Evolutionary conservation across 1,140 invertebrate genomes (phyloP).

Genomic region (Halictus rubicundus): DNA sequence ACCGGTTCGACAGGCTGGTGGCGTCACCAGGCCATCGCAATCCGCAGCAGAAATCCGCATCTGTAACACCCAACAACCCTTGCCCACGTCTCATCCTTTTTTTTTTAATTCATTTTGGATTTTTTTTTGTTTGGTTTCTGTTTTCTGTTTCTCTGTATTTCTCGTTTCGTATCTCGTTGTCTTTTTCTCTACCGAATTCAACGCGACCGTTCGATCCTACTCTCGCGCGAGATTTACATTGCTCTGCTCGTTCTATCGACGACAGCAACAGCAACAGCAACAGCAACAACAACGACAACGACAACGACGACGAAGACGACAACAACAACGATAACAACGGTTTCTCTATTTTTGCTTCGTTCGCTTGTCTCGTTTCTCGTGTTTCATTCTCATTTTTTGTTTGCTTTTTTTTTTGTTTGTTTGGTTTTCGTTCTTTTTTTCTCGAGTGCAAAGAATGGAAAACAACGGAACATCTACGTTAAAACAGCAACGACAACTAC

Average conservation of each 20-base stretch:
- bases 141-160: too few relatives aligned
- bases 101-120: constrained; percentile 12
- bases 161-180: too few relatives aligned
- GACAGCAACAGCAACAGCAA: not conserved
- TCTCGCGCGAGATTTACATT: constrained; percentile 1
- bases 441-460: too few relatives aligned
- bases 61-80: constrained; percentile 85
- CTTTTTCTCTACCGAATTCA: too few relatives aligned
- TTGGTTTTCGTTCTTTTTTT: too few relatives aligned
- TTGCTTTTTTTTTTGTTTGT: too few relatives aligned
- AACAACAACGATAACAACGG: not conserved
- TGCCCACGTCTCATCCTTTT: constrained; percentile 68
- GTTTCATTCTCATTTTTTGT: too few relatives aligned
- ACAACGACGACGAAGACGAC: not conserved
- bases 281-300: not conserved
- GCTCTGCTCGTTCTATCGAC: not conserved
- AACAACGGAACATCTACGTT: not conserved
- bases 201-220: constrained; percentile 18
- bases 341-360: not conserved
- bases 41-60: constrained; percentile 93
- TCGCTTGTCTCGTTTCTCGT: not conserved
- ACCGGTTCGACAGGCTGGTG: constrained; percentile 74
- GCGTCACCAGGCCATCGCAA: constrained; percentile 87
- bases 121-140: constrained; percentile 14
- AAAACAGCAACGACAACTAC: constrained; percentile 10